phyloP scores from a whole-genome alignment of 2,888 invertebrate species.

The Hydroisotoma schaefferi region DNA sequence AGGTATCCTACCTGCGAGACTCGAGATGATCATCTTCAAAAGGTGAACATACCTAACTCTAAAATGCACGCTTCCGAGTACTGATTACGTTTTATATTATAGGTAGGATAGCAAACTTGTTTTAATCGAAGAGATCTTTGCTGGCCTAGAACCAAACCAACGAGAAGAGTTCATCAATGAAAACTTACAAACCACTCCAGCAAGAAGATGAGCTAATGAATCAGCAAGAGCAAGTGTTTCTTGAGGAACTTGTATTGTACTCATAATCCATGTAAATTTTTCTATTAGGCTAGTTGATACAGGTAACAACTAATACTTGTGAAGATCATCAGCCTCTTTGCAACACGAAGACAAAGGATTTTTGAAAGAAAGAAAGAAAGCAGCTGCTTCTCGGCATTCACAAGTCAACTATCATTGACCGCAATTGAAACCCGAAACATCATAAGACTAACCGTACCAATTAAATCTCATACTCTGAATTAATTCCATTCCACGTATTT shows the following conservation, averaged over 20 bases:
- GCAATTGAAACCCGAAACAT: too few relatives aligned
- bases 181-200: conserved; percentile 21
- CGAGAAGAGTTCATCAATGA: conserved; percentile 37
- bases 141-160: conserved; percentile 20
- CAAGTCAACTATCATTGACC: too few relatives aligned
- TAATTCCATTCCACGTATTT: too few relatives aligned
- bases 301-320: too few relatives aligned
- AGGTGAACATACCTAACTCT: too few relatives aligned
- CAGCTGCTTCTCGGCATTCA: conserved; percentile 7
- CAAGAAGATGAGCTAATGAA: conserved; percentile 8
- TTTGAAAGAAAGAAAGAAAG: conserved; percentile 10
- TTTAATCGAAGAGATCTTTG: conserved; percentile 10
- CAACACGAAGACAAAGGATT: conserved; percentile 3
- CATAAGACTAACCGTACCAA: too few relatives aligned
- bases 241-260: conserved; percentile 3
- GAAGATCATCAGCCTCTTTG: too few relatives aligned
- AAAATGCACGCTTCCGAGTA: too few relatives aligned
- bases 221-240: conserved; percentile 6
- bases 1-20: not conserved
- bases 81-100: too few relatives aligned
- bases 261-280: not conserved
- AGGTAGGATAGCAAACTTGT: too few relatives aligned
- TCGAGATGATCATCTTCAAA: too few relatives aligned
- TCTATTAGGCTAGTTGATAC: not conserved
- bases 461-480: too few relatives aligned